Evolutionary conservation across 2,797 vertebrate species (phyloP).

Genomic region (Thaleichthys pacificus): DNA sequence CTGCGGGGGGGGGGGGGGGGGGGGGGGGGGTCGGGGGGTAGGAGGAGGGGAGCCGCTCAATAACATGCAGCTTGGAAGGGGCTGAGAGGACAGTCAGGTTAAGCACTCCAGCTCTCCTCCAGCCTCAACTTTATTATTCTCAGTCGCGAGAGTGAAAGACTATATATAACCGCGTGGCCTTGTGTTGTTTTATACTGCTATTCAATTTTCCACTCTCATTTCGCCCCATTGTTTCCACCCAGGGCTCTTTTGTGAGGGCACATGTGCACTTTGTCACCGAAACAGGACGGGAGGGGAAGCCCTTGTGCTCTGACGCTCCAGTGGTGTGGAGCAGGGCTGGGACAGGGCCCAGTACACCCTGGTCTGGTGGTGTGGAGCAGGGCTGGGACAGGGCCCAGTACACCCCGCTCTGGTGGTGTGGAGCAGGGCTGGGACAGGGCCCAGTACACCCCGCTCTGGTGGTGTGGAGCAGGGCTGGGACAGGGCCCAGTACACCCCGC

Average conservation of each 20-base stretch:
- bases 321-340: no score
- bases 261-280: constrained; percentile 12
- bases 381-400: no score
- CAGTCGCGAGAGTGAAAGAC: constrained; percentile 59
- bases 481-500: constrained; percentile 21
- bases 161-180: constrained; percentile 48
- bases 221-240: constrained; percentile 38
- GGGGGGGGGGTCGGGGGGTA: no score
- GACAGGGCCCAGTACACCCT: no score
- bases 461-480: no score
- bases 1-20: neutral
- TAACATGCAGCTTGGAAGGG: constrained; percentile 30
- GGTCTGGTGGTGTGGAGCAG: no score
- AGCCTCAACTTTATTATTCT: constrained; percentile 55
- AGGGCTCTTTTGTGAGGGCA: neutral
- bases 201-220: constrained; percentile 22
- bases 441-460: no score
- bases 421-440: no score
- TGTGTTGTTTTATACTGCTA: constrained; percentile 34
- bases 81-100: constrained; percentile 35
- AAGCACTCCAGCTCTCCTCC: constrained; percentile 46
- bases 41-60: neutral
- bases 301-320: no score
- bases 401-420: no score
- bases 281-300: constrained; percentile 25